phyloP scores from a whole-genome alignment of 2,797 vertebrate genomes.

The Micromesistius poutassou region DNA sequence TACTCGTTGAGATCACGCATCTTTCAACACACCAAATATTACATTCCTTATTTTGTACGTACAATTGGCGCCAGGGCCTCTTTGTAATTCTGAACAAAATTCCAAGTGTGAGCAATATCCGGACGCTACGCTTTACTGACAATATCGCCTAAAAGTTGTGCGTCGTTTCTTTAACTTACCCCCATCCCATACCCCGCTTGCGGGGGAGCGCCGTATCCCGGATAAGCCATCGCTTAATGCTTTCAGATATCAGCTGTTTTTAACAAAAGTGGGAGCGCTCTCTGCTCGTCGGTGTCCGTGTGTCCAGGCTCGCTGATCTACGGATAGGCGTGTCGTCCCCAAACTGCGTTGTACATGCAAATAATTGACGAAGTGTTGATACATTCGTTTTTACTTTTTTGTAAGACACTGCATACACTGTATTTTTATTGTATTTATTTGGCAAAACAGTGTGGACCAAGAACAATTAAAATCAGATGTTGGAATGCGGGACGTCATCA shows the following conservation, averaged over 20 bases:
- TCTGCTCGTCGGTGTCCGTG: not conserved
- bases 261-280: not conserved
- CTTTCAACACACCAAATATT: no score
- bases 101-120: no score
- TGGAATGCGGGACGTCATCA: not conserved
- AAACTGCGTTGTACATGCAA: not conserved
- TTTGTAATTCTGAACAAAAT: no score
- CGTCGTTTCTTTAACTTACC: conserved; percentile 42
- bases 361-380: not conserved
- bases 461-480: not conserved
- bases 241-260: not conserved
- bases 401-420: no score
- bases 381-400: no score
- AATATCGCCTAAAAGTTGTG: not conserved
- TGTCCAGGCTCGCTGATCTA: not conserved
- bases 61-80: no score
- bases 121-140: not conserved
- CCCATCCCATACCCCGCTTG: conserved; percentile 45
- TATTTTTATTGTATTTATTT: no score
- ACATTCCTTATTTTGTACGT: no score
- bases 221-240: conserved; percentile 54
- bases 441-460: no score
- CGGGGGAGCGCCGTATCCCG: conserved; percentile 57
- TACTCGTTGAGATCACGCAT: no score
- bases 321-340: not conserved